Percentiles rank a stretch among this genome's conserved stretches.
phyloP scores from a whole-genome alignment of 2,797 vertebrate genomes.

The Clarias platycephalus region DNA sequence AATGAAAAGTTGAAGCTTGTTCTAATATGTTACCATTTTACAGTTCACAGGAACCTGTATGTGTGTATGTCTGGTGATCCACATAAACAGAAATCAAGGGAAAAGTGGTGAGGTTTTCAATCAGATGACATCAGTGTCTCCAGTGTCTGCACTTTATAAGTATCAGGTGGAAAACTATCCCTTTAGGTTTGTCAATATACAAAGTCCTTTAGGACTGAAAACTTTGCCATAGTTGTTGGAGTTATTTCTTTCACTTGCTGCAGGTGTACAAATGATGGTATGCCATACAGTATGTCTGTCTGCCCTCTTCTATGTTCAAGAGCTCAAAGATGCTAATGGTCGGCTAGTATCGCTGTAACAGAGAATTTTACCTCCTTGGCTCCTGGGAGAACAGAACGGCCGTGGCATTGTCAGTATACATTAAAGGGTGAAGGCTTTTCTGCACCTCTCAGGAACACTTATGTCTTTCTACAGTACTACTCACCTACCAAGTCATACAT shows the following conservation, averaged over 20 bases:
- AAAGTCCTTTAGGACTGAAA: neutral
- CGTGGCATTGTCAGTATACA: neutral
- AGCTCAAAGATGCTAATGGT: neutral
- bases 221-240: neutral
- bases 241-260: neutral
- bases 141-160: neutral
- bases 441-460: neutral
- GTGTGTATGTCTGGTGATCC: neutral
- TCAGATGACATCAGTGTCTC: neutral
- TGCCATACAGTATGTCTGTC: neutral
- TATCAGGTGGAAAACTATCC: neutral
- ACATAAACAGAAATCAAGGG: neutral
- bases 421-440: neutral
- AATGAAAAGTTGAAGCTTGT: neutral
- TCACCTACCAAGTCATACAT: too few species aligned
- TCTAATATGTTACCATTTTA: neutral
- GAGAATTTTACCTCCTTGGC: neutral
- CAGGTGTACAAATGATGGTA: neutral
- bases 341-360: neutral
- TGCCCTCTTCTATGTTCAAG: neutral
- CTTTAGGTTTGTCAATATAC: neutral
- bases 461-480: neutral
- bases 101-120: neutral
- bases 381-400: neutral
- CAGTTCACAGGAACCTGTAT: neutral